Evolutionary conservation across 2,797 vertebrate genomes (phyloP), one percentile per base, ranked within the genome.

Genomic region (Neosilurus mollespiculum): DNA sequence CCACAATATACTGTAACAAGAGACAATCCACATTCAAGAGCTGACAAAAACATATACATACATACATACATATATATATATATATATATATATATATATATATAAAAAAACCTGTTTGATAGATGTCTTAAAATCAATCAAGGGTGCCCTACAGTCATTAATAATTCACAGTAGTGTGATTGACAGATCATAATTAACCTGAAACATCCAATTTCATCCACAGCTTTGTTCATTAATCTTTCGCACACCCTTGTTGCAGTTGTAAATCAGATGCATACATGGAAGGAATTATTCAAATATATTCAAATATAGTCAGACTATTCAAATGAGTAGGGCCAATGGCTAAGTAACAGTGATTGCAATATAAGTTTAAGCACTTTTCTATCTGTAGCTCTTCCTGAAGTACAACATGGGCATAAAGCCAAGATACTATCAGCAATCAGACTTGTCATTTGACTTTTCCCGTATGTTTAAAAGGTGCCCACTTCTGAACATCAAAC

Each of bases 211-310:
- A 66, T 86, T 86, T 82, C 81, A 85, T 87, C 81, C 67, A 18
- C 51, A 84, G 73, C 67, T 69, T 85, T 88, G 73, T 80, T 87
- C 83, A 86, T 80, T 87, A 4, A 73, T 78, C 83, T 84, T 86
- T 85, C 69, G 11, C 51, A 58, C 84, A 75, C 72, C 51, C 56
- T 64, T 59, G 73, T 81, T 81, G 86, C 85, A 83, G 83, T 82
- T 87, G 88, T 84, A 88, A 87, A 88, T 88, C 84, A 86, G 82
- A 87, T 88, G 81, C 78, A 11, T 85, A 82, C 83, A 86, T 56
- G 59, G 78, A 84, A 81, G n/a, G 75, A 71, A 86, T 86, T 88
- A 88, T 88, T 88, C 84, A 88, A 87, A 88, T 88, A 59, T 86
- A 87, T 88, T 88, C 77, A 88, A 86, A 88, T 88, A 43, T 85